phyloP scores from a whole-genome alignment of 2,888 invertebrate genomes.

The Phrixothrix hirtus region DNA sequence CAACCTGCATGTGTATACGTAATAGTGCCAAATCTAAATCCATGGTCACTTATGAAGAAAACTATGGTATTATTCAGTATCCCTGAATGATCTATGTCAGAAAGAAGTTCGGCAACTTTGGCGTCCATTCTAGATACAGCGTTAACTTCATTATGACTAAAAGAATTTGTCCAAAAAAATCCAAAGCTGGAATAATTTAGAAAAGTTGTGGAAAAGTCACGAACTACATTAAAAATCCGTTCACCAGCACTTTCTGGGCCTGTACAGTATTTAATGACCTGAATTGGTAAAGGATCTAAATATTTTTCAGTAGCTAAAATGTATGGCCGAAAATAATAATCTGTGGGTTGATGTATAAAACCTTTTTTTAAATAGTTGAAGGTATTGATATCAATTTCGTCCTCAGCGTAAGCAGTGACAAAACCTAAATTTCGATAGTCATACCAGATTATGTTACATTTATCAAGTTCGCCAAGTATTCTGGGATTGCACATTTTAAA shows the following conservation, averaged over 20 bases:
- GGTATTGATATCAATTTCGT: conserved; percentile 71
- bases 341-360: conserved; percentile 74
- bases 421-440: conserved; percentile 72
- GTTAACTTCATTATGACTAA: conserved; percentile 73
- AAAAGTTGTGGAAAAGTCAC: conserved; percentile 68
- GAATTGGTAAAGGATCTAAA: conserved; percentile 40
- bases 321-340: conserved; percentile 80
- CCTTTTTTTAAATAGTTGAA: conserved; percentile 75
- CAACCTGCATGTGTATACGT: conserved; percentile 72
- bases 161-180: conserved; percentile 80
- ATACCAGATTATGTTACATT: conserved; percentile 79
- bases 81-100: conserved; percentile 61
- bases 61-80: conserved; percentile 69
- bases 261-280: conserved; percentile 56
- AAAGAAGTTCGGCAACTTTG: conserved; percentile 64
- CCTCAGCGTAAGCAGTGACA: conserved; percentile 80
- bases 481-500: conserved; percentile 59
- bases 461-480: conserved; percentile 63
- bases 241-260: conserved; percentile 68
- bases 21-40: conserved; percentile 75
- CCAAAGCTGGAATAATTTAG: conserved; percentile 70
- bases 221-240: conserved; percentile 69
- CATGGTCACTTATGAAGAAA: conserved; percentile 79
- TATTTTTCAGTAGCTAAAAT: conserved; percentile 67
- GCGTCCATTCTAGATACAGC: conserved; percentile 70